phyloP scores from a whole-genome alignment of 2,113 vertebrate species.

The Oreochromis aureus region DNA sequence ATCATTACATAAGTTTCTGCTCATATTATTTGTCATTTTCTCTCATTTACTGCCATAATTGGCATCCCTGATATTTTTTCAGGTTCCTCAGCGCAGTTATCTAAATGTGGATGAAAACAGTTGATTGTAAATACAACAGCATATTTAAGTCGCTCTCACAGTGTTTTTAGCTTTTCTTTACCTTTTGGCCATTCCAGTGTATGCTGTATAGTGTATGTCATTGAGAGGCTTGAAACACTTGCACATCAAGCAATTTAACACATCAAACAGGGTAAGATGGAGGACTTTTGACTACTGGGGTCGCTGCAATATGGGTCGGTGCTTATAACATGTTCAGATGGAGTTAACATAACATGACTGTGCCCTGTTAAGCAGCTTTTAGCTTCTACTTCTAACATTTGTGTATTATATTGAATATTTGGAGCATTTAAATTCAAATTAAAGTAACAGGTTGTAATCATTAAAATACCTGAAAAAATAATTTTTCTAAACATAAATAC shows the following conservation, averaged over 20 bases:
- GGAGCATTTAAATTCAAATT: neutral
- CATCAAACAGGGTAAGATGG: neutral
- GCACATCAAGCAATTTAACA: neutral
- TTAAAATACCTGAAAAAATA: neutral
- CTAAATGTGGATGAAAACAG: neutral
- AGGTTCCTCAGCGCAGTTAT: neutral
- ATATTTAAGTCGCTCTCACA: neutral
- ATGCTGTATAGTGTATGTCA: fast-evolving
- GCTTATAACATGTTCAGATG: neutral
- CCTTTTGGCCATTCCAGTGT: neutral
- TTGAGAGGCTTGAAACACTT: neutral
- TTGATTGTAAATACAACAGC: neutral
- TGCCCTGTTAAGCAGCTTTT: neutral
- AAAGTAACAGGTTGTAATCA: neutral
- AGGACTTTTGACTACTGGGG: neutral
- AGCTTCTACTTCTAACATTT: neutral
- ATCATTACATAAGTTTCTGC: neutral
- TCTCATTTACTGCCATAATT: neutral
- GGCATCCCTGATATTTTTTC: neutral
- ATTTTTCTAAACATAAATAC: neutral
- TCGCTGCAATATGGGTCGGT: neutral
- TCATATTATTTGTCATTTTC: neutral
- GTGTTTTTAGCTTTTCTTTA: neutral
- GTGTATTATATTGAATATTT: neutral
- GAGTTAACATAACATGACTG: neutral